A percentile compares a stretch with the other conserved stretches of the same genome.
Evolutionary conservation across 2,888 invertebrate genomes (phyloP).

Genomic region (Meta bourneti): DNA sequence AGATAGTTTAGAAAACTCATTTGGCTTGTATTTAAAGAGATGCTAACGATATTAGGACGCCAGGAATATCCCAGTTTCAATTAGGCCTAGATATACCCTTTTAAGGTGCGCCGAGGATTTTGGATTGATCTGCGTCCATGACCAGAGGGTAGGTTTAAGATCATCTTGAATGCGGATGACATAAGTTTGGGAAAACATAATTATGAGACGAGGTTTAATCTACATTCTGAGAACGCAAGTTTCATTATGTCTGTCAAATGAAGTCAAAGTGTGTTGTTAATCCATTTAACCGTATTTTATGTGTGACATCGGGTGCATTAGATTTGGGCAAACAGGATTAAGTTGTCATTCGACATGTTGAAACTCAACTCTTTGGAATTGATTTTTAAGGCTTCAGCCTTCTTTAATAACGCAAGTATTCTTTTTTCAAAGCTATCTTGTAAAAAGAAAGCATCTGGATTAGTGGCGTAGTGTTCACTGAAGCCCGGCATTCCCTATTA

Average conservation of each 20-base stretch:
- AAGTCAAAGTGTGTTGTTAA: background rate
- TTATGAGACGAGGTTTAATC: background rate
- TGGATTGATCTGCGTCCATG: background rate
- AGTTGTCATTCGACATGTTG: too few relatives aligned
- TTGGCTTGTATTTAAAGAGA: constrained; percentile 66
- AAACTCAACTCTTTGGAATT: too few relatives aligned
- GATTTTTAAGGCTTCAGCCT: too few relatives aligned
- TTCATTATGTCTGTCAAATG: background rate
- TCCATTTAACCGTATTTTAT: background rate
- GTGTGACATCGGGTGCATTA: too few relatives aligned
- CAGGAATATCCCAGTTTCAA: constrained; percentile 20
- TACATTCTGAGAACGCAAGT: background rate
- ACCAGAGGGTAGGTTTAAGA: background rate
- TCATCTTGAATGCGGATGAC: background rate
- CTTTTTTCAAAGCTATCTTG: too few relatives aligned
- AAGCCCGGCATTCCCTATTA: too few relatives aligned
- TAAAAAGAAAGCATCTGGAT: too few relatives aligned
- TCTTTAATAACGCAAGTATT: too few relatives aligned
- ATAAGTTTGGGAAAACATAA: background rate
- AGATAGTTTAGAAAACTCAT: constrained; percentile 49
- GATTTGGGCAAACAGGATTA: too few relatives aligned
- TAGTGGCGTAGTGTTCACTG: too few relatives aligned
- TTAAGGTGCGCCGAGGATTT: background rate
- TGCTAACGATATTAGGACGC: constrained; percentile 59
- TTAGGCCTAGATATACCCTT: constrained; percentile 13